phyloP scores from a whole-genome alignment of 2,888 invertebrate species.

The Ectobius pallidus region DNA sequence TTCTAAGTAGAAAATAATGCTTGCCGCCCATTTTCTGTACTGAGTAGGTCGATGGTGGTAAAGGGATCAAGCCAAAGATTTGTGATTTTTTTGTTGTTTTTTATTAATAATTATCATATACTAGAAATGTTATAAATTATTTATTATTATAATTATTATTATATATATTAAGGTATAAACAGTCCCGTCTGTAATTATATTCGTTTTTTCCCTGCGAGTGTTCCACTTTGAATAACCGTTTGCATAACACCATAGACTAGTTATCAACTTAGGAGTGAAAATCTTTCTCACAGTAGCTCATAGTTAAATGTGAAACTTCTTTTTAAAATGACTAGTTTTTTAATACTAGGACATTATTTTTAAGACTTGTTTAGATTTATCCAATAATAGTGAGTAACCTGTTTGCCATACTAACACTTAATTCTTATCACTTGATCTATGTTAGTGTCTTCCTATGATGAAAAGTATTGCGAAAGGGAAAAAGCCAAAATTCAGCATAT shows the following conservation, averaged over 20 bases:
- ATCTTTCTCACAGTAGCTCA: conserved; percentile 26
- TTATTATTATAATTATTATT: conserved; percentile 30
- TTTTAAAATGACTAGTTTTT: conserved; percentile 15
- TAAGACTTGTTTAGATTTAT: conserved; percentile 11
- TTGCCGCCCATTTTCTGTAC: conserved; percentile 5
- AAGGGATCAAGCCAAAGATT: conserved; percentile 87
- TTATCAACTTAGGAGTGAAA: conserved; percentile 37
- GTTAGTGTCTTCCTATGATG: conserved; percentile 24
- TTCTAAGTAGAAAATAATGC: conserved; percentile 17
- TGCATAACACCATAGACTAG: conserved; percentile 28
- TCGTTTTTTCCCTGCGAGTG: conserved; percentile 26
- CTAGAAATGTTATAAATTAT: conserved; percentile 36
- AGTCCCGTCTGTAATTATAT: conserved; percentile 6
- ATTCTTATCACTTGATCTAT: background rate
- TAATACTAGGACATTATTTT: conserved; percentile 2
- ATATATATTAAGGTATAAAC: conserved; percentile 4
- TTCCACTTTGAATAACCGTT: conserved; percentile 30
- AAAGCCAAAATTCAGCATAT: conserved; percentile 21
- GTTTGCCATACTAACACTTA: background rate
- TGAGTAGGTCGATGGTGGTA: conserved; percentile 61
- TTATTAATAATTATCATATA: conserved; percentile 34
- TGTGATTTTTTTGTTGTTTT: conserved; percentile 62
- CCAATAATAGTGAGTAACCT: background rate
- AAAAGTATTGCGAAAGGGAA: conserved; percentile 10
- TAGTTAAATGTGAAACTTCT: conserved; percentile 32